Conservation (phyloP, 2,888 invertebrate species). For the Lampropteryx suffumata region DNA sequence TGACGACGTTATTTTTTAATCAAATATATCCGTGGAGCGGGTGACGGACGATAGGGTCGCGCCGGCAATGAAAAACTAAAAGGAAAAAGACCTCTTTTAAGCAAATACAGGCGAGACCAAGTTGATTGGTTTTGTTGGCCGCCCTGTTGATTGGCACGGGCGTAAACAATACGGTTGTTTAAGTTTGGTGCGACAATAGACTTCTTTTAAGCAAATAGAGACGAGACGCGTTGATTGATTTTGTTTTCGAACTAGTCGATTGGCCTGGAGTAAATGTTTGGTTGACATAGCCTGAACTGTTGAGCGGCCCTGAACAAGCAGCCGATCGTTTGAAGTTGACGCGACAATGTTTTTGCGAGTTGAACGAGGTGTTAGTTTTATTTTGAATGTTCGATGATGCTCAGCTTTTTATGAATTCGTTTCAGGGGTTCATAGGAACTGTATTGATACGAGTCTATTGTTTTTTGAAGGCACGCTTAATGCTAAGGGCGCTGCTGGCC, state of each 20-base stretch:
- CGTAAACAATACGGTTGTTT: slow-evolving; percentile 80
- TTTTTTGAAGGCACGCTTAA: too few relatives aligned
- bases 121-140: slow-evolving; percentile 84
- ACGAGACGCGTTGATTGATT: slow-evolving; percentile 57
- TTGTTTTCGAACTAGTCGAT: slow-evolving; percentile 52
- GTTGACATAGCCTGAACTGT: slow-evolving; percentile 18
- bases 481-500: too few relatives aligned
- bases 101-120: slow-evolving; percentile 83
- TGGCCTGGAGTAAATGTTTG: slow-evolving; percentile 33
- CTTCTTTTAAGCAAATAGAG: slow-evolving; percentile 63
- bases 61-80: slow-evolving; percentile 76
- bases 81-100: slow-evolving; percentile 77
- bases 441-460: not conserved
- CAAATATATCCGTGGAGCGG: slow-evolving; percentile 82
- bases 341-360: slow-evolving; percentile 41
- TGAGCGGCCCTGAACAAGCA: slow-evolving; percentile 23
- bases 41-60: slow-evolving; percentile 81
- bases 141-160: slow-evolving; percentile 79
- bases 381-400: slow-evolving; percentile 43
- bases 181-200: slow-evolving; percentile 78
- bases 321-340: slow-evolving; percentile 25
- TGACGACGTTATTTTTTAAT: slow-evolving; percentile 84
- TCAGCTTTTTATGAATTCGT: slow-evolving; percentile 36
- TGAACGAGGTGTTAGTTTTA: slow-evolving; percentile 49
- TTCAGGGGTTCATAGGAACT: not conserved